Evolutionary conservation across 2,888 invertebrate genomes (phyloP), one percentile per base, ranked within the genome.

Genomic region (Hartigia nigra): DNA sequence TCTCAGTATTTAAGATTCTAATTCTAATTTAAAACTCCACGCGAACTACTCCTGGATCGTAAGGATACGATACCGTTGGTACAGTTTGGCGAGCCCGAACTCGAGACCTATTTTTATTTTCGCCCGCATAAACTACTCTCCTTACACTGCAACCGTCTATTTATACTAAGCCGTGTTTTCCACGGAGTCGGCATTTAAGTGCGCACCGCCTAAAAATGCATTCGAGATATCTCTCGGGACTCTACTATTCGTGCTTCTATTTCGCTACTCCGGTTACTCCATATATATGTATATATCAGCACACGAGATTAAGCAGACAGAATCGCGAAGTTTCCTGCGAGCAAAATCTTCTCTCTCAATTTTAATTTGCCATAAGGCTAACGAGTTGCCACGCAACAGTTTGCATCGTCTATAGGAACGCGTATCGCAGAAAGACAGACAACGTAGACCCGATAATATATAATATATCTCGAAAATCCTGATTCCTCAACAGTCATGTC

Each of bases 361-460:
- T 74, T 74, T 37, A 36, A 34, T 74, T 37, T 77, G 35, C 32
- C 31, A 31, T 70, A 74, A 74, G 36, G 31, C 12, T 31, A 72
- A 77, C 36, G 55, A 77, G 55, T 72, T 12, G 3, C 31, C 12
- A 37, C 31, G 14, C 34, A 37, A 12, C 4, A 74, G 80, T 81
- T 80, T 80, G 74, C 69, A 14, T 12, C 74, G 77, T 75, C 35
- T 70, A 34, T 74, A 75, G 69, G n/a, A 76, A 39, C 74, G 35
- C 76, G 36, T 69, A 74, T 74, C 74, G 74, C 32, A n/a, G 37
- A 70, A 76, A 69, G 74, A 76, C 36, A 34, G 69, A 77, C 69
- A 78, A 74, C 78, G 77, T 80, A 74, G 39, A 77, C 69, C 81
- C 74, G 69, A 76, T 80, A 81, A 78, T 74, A 78, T n/a, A 77